These are phyloP conservation scores for Albula goreensis DNA, from an alignment of 2,113 vertebrate genomes.

Conservation along the genomic window DNA sequence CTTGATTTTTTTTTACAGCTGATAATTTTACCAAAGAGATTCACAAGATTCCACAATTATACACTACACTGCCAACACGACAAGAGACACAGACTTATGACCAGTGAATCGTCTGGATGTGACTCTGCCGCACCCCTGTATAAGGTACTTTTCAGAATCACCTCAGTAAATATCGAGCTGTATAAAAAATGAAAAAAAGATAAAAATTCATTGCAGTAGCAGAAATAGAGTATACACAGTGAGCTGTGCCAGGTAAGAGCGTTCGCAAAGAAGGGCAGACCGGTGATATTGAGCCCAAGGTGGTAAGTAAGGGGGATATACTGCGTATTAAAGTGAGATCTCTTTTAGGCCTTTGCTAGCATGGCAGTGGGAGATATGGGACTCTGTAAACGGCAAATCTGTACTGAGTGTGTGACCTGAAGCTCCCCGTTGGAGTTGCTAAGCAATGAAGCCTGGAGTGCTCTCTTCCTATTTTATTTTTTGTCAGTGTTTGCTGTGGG, in stretches of 20 bases:
- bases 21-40: no score
- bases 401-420: neutral
- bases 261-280: neutral
- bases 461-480: neutral
- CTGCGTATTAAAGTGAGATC: neutral
- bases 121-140: neutral
- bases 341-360: no score
- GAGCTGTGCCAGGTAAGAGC: neutral
- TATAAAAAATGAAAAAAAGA: neutral
- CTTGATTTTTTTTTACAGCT: no score
- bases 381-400: neutral
- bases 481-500: neutral
- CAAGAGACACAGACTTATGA: no score
- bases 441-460: neutral
- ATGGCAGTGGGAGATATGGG: neutral
- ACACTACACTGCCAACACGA: no score
- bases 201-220: no score
- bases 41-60: no score
- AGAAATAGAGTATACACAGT: neutral
- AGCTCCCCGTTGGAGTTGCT: neutral
- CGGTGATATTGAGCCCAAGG: no score
- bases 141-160: neutral
- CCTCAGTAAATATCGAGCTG: neutral
- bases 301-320: neutral
- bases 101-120: neutral